Percentiles rank a stretch among this genome's conserved stretches.
These are phyloP conservation scores for Ammospiza nelsoni DNA, from an alignment of 2,113 vertebrate genomes.

Conservation along the genomic window DNA sequence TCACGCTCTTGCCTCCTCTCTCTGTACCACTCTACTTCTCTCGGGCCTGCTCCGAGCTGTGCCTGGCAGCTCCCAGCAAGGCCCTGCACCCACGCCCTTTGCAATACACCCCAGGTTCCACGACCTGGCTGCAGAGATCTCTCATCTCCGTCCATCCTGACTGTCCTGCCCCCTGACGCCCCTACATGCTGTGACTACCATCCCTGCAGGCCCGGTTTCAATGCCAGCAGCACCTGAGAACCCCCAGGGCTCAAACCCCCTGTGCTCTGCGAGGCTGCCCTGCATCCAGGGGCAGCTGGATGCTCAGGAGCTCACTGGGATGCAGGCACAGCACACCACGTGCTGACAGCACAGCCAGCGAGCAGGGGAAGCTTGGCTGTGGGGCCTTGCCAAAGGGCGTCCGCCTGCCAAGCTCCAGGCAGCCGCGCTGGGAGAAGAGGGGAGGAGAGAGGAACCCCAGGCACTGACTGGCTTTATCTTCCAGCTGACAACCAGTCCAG, in stretches of 20 bases:
- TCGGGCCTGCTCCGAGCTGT: too few species aligned
- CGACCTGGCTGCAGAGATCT: too few species aligned
- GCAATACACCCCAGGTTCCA: too few species aligned
- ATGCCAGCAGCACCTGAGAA: background rate
- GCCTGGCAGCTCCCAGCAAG: too few species aligned
- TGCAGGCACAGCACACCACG: rapidly evolving
- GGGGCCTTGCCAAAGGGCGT: background rate
- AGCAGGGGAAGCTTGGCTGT: background rate
- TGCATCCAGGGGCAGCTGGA: background rate
- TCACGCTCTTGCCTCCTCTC: too few species aligned
- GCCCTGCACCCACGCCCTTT: too few species aligned
- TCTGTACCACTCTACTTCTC: too few species aligned
- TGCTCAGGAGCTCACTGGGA: background rate
- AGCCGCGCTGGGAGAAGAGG: rapidly evolving
- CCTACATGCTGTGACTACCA: background rate
- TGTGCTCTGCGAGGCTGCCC: rapidly evolving
- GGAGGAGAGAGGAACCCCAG: background rate
- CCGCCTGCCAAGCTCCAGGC: background rate
- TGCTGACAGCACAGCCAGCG: background rate
- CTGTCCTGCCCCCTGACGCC: too few species aligned
- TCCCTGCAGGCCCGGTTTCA: rapidly evolving
- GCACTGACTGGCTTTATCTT: background rate
- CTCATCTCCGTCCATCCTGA: too few species aligned
- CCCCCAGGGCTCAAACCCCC: rapidly evolving
- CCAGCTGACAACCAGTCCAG: background rate